Conservation (phyloP, 2,113 vertebrate genomes). For the Perca flavescens region DNA sequence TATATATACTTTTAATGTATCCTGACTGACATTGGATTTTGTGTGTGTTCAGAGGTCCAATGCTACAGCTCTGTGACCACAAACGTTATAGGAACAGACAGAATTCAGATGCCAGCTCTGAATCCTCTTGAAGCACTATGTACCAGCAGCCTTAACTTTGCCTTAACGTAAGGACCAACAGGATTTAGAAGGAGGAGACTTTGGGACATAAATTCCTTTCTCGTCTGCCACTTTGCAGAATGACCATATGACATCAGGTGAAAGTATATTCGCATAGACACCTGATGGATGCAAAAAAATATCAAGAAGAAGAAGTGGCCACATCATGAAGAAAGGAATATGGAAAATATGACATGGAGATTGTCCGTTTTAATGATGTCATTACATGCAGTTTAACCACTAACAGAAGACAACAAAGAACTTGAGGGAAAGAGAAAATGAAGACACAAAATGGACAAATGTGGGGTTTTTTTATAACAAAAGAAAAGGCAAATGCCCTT, state of each 20-base stretch:
- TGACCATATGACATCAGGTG: slow-evolving; percentile 30
- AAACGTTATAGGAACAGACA: slow-evolving; percentile 31
- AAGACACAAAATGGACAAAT: slow-evolving; percentile 71
- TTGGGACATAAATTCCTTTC: slow-evolving; percentile 24
- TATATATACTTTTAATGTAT: slow-evolving; percentile 26
- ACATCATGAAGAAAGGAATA: slow-evolving; percentile 9
- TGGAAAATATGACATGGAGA: slow-evolving; percentile 9
- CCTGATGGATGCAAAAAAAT: slow-evolving; percentile 42
- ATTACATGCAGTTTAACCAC: slow-evolving; percentile 74
- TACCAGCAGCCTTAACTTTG: slow-evolving; percentile 67
- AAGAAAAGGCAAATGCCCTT: slow-evolving; percentile 58
- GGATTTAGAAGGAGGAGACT: slow-evolving; percentile 45
- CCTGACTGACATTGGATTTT: slow-evolving; percentile 53
- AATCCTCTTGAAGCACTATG: slow-evolving; percentile 53
- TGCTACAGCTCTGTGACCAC: slow-evolving; percentile 45
- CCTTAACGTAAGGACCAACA: slow-evolving; percentile 57
- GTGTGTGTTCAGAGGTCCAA: slow-evolving; percentile 34
- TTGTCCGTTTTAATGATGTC: slow-evolving; percentile 58
- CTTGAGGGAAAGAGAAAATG: slow-evolving; percentile 40
- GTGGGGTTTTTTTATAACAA: slow-evolving; percentile 62
- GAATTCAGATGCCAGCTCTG: slow-evolving; percentile 37
- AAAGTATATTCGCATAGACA: not conserved
- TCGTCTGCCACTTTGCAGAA: slow-evolving; percentile 37
- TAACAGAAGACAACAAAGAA: slow-evolving; percentile 64
- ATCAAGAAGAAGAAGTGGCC: slow-evolving; percentile 28